phyloP scores from a whole-genome alignment of 2,888 invertebrate genomes.

The Scaptomyza reducta region DNA sequence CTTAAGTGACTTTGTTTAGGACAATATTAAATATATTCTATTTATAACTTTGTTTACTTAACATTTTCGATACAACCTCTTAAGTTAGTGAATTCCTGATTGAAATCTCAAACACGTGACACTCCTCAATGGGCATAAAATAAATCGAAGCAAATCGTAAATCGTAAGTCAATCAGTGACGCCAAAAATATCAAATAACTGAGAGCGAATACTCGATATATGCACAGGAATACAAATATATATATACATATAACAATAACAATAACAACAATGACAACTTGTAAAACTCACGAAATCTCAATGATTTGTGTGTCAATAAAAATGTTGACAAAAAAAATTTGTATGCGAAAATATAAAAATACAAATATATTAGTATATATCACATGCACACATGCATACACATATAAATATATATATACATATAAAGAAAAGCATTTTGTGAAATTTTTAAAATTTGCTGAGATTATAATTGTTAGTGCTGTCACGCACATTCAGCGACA shows the following conservation, averaged over 20 bases:
- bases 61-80: not conserved
- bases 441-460: conserved; percentile 40
- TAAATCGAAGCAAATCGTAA: conserved; percentile 23
- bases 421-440: conserved; percentile 30
- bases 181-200: conserved; percentile 65
- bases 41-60: not conserved
- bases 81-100: not conserved
- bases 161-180: conserved; percentile 61
- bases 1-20: conserved; percentile 14
- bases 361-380: conserved; percentile 11
- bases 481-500: conserved; percentile 60
- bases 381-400: not conserved
- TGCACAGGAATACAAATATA: conserved; percentile 5
- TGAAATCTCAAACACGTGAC: conserved; percentile 11
- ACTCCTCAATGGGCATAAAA: conserved; percentile 30
- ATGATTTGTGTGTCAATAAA: conserved; percentile 72
- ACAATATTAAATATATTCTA: conserved; percentile 9
- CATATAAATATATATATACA: not conserved
- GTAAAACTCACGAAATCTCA: conserved; percentile 30
- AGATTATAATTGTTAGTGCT: conserved; percentile 59
- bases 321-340: conserved; percentile 55
- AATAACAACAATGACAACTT: conserved; percentile 21
- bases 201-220: conserved; percentile 49
- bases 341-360: conserved; percentile 46
- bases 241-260: not conserved